Conservation (phyloP, 2,113 vertebrate genomes). For the Psittacula cyanocephala region DNA sequence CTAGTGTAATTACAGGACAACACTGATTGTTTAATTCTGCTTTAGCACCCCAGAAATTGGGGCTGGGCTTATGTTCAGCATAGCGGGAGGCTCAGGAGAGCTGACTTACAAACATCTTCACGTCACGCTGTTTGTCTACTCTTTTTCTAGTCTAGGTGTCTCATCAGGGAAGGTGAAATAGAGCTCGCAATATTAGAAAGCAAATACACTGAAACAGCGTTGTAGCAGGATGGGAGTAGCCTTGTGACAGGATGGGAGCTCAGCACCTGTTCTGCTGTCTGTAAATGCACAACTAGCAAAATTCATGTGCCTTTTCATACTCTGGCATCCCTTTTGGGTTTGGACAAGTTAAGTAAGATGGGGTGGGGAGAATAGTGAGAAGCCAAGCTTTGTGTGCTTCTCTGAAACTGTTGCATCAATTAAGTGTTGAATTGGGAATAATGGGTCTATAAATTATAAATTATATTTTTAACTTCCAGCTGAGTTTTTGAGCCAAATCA, state of each 20-base stretch:
- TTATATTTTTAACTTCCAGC: background rate
- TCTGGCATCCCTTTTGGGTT: background rate
- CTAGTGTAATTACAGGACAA: background rate
- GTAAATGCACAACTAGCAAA: background rate
- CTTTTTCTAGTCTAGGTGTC: background rate
- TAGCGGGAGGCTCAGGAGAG: background rate
- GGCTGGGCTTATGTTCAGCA: background rate
- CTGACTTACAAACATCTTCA: background rate
- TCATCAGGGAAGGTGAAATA: background rate
- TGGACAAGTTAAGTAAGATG: background rate
- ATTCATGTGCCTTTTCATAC: background rate
- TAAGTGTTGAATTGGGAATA: background rate
- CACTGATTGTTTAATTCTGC: background rate
- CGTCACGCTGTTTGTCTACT: background rate
- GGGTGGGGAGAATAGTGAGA: accelerated
- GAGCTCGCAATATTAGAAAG: background rate
- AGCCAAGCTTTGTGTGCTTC: background rate
- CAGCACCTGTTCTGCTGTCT: background rate
- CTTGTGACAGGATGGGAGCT: background rate
- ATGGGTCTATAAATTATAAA: background rate
- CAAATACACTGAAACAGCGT: background rate
- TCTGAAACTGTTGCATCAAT: background rate
- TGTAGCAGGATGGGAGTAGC: background rate
- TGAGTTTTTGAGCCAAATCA: background rate
- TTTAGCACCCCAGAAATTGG: background rate